Conservation (phyloP, 2,888 invertebrate species). For the Capitulum mitella region DNA sequence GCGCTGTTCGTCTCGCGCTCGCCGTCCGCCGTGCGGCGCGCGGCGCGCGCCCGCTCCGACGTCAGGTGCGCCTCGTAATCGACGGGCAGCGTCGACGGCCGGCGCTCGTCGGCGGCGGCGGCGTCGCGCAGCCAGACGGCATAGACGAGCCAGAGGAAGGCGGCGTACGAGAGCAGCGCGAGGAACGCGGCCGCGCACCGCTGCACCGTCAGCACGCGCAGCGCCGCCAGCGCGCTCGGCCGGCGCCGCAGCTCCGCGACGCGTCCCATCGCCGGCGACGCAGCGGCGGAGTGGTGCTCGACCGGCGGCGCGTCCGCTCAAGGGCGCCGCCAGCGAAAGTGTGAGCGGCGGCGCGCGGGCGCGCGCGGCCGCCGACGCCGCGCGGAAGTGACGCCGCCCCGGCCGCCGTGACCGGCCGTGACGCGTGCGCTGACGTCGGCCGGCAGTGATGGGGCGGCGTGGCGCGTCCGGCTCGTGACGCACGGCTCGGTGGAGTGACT, state of each 20-base stretch:
- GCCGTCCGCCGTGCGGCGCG: background rate
- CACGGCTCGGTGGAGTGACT: too few species aligned
- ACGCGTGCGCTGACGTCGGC: too few species aligned
- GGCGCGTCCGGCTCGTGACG: too few species aligned
- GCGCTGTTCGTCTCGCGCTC: background rate
- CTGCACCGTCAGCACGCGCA: constrained; percentile 1
- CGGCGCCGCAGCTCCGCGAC: background rate
- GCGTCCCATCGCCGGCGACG: background rate
- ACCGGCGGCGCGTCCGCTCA: background rate
- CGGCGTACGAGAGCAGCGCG: background rate
- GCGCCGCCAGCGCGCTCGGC: background rate
- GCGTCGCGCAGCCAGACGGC: background rate
- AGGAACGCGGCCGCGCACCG: background rate
- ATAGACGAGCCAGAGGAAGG: background rate
- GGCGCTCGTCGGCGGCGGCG: background rate
- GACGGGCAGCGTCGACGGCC: background rate
- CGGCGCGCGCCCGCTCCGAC: background rate
- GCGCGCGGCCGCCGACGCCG: too few species aligned
- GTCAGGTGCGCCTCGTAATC: background rate
- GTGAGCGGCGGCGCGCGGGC: background rate
- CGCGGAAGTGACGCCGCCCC: too few species aligned
- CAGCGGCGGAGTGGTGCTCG: background rate
- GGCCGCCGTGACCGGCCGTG: too few species aligned
- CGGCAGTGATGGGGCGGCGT: too few species aligned
- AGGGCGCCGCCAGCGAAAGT: constrained; percentile 9